Base-by-base conservation (phyloP, 2,888 invertebrate genomes). In the Cosmia pyralina region DNA sequence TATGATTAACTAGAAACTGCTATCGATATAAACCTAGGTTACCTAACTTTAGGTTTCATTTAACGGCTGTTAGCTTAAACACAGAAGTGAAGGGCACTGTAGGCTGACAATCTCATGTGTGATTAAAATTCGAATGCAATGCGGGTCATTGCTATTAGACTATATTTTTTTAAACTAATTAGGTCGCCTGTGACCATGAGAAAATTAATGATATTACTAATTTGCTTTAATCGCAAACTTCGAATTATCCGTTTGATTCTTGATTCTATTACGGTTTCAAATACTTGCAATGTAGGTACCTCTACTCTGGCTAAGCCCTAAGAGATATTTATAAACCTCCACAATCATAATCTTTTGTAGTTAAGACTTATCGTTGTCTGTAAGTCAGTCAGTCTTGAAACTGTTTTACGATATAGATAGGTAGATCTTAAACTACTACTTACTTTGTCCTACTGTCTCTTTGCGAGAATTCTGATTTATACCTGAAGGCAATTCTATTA, bases 71-170 rank as follows among this genome's bases (percentile, higher is more conserved):
- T 69, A 72, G 41, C n/a, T 60, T 65, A 57, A 70, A 34, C 72
- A 57, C 69, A 69, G 81, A 88, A 88, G 88, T 87, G 88, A 88
- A 88, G 87, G 88, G 88, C 82, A 72, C 50, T 7, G 48, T 17
- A 60, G 62, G 70, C 59, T 55, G 50, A 73, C 52, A 66, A 44
- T 58, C 86, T 72, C 79, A 76, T 72, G 64, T 75, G 76, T 83
- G 81, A 65, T 82, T 79, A 75, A 74, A 81, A 81, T 86, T 81
- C 77, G 74, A 83, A 81, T 75, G 63, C 48, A 71, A 67, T 79
- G 34, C 72, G 0, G 85, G 77, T 79, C 81, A 85, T 69, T 76
- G 75, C 75, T 83, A 73, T 48, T 46, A 58, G 10, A 55, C 17
- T 66, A 69, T 66, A n/a, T 55, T 59, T 79, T 82, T 44, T 0